Evolutionary conservation across 2,888 invertebrate genomes (phyloP).

Genomic region (Amphiduros pacificus): DNA sequence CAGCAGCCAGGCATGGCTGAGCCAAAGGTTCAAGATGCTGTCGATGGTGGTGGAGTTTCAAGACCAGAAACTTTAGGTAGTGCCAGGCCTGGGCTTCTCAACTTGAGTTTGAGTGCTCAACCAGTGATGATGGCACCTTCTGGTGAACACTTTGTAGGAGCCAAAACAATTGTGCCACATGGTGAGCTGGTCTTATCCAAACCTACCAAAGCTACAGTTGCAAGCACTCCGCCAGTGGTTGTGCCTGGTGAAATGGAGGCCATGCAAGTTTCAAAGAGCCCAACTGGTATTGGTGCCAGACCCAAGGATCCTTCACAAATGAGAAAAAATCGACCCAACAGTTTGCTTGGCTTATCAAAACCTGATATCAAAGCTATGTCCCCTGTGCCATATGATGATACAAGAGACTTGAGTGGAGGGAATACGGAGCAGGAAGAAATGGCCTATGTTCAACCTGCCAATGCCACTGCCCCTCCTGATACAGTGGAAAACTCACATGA

Average conservation of each 20-base stretch:
- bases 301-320: constrained; percentile 40
- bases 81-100: too few species aligned
- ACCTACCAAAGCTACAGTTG: too few species aligned
- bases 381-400: background rate
- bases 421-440: background rate
- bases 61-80: too few species aligned
- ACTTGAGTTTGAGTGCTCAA: too few species aligned
- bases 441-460: background rate
- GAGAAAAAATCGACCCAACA: constrained; percentile 41
- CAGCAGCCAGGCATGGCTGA: background rate
- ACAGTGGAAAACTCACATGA: constrained; percentile 14
- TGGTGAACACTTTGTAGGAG: too few species aligned
- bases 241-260: too few species aligned
- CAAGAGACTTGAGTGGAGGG: background rate
- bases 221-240: too few species aligned
- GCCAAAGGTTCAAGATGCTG: too few species aligned
- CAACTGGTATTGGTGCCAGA: constrained; percentile 34
- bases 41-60: background rate
- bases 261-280: background rate
- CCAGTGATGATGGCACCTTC: too few species aligned
- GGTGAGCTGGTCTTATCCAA: too few species aligned
- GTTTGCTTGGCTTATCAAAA: constrained; percentile 44
- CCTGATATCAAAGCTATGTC: constrained; percentile 32
- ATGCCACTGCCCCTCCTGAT: background rate
- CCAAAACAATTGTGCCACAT: too few species aligned